Evolutionary conservation across 2,797 vertebrate species (phyloP), one percentile per base, ranked within the genome.

Genomic region (Gastrophryne carolinensis): DNA sequence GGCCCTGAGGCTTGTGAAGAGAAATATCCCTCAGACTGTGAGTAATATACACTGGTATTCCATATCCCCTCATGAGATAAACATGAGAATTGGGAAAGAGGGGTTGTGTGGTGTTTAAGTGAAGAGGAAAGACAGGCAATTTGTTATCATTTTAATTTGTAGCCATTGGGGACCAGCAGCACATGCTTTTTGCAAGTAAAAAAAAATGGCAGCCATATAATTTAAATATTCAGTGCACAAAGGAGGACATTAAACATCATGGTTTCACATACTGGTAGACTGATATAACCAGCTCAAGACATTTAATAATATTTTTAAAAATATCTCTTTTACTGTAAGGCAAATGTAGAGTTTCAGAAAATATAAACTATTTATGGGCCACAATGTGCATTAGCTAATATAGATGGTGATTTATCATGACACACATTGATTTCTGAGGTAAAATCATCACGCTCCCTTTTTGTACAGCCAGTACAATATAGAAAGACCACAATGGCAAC

Each of bases 271-370:
- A 24, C 39, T 4, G 8, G 66, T 70, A 30, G 29, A n/a, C 2
- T 61, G 37, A 79, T 73, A 84, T 27, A 13, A 54, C 52, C 52
- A 54, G 29, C 29, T 30, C 29, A 56, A 56, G 12, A 56, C 27
- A 56, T 56, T 30, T 7, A n/a, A 56, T 8, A 30, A 56, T n/a
- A 29, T 56, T 56, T 32, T n/a, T 29, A 56, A 54, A 29, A 27
- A 54, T n/a, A 13, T 29, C 52, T 54, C 26, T 54, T 12, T 54
- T 23, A 13, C 26, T 27, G 13, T 54, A 54, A 54, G 52, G 52
- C 52, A 54, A 54, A 30, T 29, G 53, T 49, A 66, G 8, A 21
- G 19, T 15, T 9, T 21, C 49, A 34, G 29, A 66, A 50, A 23
- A 50, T 66, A 8, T 35, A 56, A 56, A 29, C 26, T 29, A 29